Evolutionary conservation across 1,140 invertebrate species (phyloP).

Genomic region (Potamilus streckersoni): DNA sequence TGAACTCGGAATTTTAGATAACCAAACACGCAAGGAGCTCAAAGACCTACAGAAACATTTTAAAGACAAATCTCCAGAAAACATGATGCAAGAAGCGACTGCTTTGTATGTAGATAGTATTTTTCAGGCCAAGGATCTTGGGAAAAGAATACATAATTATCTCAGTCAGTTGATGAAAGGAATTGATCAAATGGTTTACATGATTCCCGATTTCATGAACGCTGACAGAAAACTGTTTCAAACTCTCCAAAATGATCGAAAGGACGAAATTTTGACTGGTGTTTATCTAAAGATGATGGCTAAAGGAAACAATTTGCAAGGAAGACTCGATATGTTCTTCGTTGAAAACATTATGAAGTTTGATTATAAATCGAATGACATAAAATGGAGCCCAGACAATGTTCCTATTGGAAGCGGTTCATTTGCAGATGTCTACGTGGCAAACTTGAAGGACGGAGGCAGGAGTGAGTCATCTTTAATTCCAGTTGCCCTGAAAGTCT

Average conservation of each 20-base stretch:
- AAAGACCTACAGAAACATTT: constrained; percentile 12
- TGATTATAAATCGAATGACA: constrained; percentile 41
- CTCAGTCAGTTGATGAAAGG: constrained; percentile 45
- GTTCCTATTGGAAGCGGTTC: constrained; percentile 48
- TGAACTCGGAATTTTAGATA: background rate
- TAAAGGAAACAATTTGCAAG: constrained; percentile 32
- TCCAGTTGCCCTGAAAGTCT: constrained; percentile 53
- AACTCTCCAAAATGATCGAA: constrained; percentile 35
- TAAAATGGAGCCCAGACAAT: constrained; percentile 29
- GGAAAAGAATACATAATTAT: constrained; percentile 39
- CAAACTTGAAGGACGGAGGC: constrained; percentile 16
- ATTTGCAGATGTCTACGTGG: constrained; percentile 54
- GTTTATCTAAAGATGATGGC: constrained; percentile 40
- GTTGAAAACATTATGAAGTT: constrained; percentile 48
- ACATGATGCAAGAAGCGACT: constrained; percentile 16
- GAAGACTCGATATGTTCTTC: constrained; percentile 53
- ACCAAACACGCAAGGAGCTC: constrained; percentile 6
- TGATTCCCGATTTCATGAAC: constrained; percentile 52
- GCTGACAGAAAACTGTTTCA: constrained; percentile 48
- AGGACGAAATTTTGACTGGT: constrained; percentile 35
- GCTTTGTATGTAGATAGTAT: constrained; percentile 36
- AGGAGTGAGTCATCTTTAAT: background rate
- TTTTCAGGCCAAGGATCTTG: constrained; percentile 36
- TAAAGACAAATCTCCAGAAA: background rate
- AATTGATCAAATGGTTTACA: constrained; percentile 42